A percentile compares a stretch with the other conserved stretches of the same genome.
These are phyloP conservation scores for Gasteruption jaculator DNA, from an alignment of 2,888 invertebrate species.

Conservation along the genomic window DNA sequence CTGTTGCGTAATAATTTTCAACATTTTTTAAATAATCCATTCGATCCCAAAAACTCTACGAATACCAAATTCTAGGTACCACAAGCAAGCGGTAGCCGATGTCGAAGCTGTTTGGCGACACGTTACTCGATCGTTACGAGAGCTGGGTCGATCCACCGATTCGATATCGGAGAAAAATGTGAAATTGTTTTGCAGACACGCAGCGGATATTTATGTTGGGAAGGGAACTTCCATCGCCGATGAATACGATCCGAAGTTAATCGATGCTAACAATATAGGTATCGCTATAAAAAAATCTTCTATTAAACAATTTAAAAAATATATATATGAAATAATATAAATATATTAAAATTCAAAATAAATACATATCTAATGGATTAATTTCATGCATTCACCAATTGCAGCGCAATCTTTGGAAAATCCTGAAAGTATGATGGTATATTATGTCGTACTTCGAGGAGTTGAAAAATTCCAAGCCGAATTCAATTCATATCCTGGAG, in stretches of 20 bases:
- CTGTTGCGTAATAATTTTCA: constrained; percentile 7
- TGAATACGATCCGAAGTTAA: constrained; percentile 69
- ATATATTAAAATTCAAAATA: constrained; percentile 6
- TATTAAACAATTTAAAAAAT: constrained; percentile 12
- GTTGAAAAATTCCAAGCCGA: constrained; percentile 85
- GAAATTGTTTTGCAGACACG: constrained; percentile 84
- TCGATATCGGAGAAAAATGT: constrained; percentile 75
- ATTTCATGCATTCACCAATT: constrained; percentile 32
- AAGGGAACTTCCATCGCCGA: constrained; percentile 75
- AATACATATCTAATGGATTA: neutral
- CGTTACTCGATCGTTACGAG: constrained; percentile 74
- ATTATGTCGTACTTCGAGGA: constrained; percentile 87
- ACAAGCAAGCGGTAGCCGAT: constrained; percentile 78
- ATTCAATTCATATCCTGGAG: constrained; percentile 86
- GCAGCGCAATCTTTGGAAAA: constrained; percentile 70
- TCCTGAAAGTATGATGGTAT: constrained; percentile 81
- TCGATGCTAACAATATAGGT: constrained; percentile 59
- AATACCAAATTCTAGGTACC: constrained; percentile 55
- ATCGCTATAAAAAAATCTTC: constrained; percentile 15
- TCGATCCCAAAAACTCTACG: constrained; percentile 10
- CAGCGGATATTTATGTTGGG: constrained; percentile 73
- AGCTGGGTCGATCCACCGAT: constrained; percentile 71
- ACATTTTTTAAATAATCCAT: constrained; percentile 5
- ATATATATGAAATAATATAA: constrained; percentile 11
- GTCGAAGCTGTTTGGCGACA: constrained; percentile 75